These are phyloP conservation scores for Drosophila sturtevanti DNA, from an alignment of 1,140 invertebrate species.

Conservation along the genomic window DNA sequence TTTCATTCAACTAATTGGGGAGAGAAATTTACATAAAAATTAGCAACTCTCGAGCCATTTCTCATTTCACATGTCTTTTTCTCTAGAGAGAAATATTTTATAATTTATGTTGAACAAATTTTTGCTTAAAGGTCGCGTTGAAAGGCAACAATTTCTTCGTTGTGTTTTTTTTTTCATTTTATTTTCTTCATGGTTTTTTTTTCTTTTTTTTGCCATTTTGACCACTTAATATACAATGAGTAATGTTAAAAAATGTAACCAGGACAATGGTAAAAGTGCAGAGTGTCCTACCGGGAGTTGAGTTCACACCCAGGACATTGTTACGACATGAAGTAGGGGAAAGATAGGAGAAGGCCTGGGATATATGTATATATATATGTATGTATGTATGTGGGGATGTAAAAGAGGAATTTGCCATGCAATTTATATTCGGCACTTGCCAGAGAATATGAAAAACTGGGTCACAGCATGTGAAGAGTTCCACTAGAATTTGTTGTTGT, in stretches of 20 bases:
- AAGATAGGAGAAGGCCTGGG: not conserved
- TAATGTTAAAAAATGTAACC: conserved; percentile 77
- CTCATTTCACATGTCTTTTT: conserved; percentile 32
- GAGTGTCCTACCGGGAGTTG: conserved; percentile 43
- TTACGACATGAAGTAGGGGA: not conserved
- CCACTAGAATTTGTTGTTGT: conserved; percentile 28
- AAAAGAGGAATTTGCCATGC: conserved; percentile 39
- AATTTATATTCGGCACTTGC: conserved; percentile 75
- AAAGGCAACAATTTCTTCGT: not conserved
- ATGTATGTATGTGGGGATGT: not conserved
- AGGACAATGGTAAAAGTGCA: conserved; percentile 63
- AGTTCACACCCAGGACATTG: not conserved
- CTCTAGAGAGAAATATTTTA: conserved; percentile 66
- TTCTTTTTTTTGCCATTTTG: conserved; percentile 43
- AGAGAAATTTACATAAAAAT: conserved; percentile 62
- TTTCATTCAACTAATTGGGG: conserved; percentile 53
- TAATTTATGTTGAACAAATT: conserved; percentile 65
- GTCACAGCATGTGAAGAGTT: conserved; percentile 67
- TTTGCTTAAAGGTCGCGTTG: conserved; percentile 50
- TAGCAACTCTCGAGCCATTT: conserved; percentile 50
- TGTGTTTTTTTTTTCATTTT: not conserved
- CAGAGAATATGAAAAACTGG: conserved; percentile 53
- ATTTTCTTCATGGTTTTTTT: not conserved
- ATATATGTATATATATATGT: not conserved
- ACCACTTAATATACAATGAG: conserved; percentile 77